Evolutionary conservation across 2,113 vertebrate genomes (phyloP).

Genomic region (Camelus bactrianus): DNA sequence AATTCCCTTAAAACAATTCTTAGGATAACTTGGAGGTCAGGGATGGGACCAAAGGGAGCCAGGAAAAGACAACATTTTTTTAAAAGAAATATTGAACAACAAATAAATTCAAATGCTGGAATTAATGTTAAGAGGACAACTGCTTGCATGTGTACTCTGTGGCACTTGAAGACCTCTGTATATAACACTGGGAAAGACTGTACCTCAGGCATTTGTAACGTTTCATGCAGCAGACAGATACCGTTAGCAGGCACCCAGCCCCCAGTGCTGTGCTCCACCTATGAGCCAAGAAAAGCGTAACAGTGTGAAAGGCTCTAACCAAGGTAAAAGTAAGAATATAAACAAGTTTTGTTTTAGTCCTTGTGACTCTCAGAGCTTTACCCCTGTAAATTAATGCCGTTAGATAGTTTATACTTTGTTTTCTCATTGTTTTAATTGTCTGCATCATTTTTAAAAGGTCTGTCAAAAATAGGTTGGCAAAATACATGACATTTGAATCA

Average conservation of each 20-base stretch:
- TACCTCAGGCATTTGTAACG: not conserved
- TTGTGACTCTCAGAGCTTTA: not conserved
- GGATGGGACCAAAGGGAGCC: not conserved
- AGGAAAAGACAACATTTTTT: not conserved
- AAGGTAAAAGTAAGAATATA: not conserved
- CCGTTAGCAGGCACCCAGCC: not conserved
- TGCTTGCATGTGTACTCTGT: not conserved
- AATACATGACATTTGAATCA: not conserved
- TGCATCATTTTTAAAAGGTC: constrained; percentile 36
- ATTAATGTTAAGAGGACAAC: not conserved
- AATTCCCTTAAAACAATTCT: constrained; percentile 21
- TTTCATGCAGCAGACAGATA: not conserved
- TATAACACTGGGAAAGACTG: not conserved
- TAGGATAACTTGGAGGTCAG: not conserved
- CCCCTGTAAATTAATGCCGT: not conserved
- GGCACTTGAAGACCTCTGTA: not conserved
- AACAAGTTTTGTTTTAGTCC: constrained; percentile 14
- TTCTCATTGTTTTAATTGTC: constrained; percentile 56
- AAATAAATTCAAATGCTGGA: not conserved
- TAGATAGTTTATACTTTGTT: not conserved
- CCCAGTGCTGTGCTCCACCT: not conserved
- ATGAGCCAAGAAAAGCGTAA: not conserved
- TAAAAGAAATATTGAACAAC: not conserved
- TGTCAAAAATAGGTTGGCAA: constrained; percentile 23
- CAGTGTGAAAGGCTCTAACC: not conserved